Conservation (phyloP, 2,888 invertebrate species). For the Hemistola chrysoprasaria region DNA sequence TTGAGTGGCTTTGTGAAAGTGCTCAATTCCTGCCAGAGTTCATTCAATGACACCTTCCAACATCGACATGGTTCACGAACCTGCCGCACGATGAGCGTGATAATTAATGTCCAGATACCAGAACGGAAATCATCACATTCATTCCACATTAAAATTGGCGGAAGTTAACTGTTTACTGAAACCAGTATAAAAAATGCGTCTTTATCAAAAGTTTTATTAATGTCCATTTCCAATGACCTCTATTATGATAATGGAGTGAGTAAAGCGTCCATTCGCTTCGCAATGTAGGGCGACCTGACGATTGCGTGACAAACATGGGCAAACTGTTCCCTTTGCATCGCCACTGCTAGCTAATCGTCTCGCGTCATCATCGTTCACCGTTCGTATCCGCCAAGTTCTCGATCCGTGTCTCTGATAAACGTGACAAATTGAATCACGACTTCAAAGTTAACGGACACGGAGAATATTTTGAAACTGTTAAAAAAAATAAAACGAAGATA, state of each 20-base stretch:
- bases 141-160: constrained; percentile 52
- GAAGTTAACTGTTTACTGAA: constrained; percentile 47
- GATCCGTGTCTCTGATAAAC: constrained; percentile 25
- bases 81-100: constrained; percentile 48
- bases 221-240: constrained; percentile 36
- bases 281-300: constrained; percentile 39
- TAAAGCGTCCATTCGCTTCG: constrained; percentile 34
- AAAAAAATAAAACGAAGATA: too few relatives aligned
- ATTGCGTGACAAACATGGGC: constrained; percentile 53
- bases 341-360: constrained; percentile 35
- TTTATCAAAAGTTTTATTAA: constrained; percentile 26
- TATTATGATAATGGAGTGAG: constrained; percentile 51
- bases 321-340: constrained; percentile 38
- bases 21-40: constrained; percentile 7
- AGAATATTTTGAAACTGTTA: constrained; percentile 19
- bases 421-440: constrained; percentile 24
- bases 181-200: constrained; percentile 27
- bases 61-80: constrained; percentile 59
- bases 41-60: constrained; percentile 54
- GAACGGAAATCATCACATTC: constrained; percentile 45
- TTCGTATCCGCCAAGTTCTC: constrained; percentile 28
- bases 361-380: constrained; percentile 28
- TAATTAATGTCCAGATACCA: constrained; percentile 43
- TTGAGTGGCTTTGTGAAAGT: constrained; percentile 13
- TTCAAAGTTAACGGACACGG: constrained; percentile 13